Evolutionary conservation across 2,113 vertebrate genomes (phyloP).

Genomic region (Pardalotus punctatus): DNA sequence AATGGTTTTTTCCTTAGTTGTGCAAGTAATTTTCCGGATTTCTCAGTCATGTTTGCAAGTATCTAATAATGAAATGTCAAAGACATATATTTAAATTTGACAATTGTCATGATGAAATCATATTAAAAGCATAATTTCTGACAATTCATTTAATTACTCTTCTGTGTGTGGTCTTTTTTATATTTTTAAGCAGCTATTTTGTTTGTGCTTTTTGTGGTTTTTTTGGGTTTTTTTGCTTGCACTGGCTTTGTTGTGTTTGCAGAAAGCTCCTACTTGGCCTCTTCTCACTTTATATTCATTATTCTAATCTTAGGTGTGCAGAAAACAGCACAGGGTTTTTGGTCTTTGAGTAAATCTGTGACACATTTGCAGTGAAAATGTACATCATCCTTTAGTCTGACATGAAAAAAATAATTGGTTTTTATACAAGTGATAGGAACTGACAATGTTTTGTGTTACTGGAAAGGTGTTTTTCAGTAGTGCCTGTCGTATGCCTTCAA

Average conservation of each 20-base stretch:
- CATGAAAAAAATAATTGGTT: background rate
- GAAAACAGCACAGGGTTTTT: background rate
- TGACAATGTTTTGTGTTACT: background rate
- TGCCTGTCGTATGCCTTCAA: background rate
- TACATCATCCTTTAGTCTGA: background rate
- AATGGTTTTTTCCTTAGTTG: background rate
- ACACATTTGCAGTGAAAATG: background rate
- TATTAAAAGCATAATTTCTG: background rate
- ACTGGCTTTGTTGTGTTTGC: background rate
- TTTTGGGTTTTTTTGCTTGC: background rate
- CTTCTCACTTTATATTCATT: background rate
- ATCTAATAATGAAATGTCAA: background rate
- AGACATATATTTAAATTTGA: background rate
- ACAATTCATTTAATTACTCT: background rate
- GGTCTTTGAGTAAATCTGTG: background rate
- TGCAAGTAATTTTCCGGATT: background rate
- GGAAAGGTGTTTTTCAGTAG: background rate
- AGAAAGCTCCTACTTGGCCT: background rate
- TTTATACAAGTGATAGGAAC: background rate
- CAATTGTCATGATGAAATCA: background rate
- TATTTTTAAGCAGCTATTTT: background rate
- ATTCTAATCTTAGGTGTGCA: background rate
- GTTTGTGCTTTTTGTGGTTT: background rate
- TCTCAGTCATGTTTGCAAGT: background rate
- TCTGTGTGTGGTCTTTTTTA: background rate